Evolutionary conservation across 2,888 invertebrate species (phyloP), one percentile per base, ranked within the genome.

Genomic region (Hypomecis atomaria): DNA sequence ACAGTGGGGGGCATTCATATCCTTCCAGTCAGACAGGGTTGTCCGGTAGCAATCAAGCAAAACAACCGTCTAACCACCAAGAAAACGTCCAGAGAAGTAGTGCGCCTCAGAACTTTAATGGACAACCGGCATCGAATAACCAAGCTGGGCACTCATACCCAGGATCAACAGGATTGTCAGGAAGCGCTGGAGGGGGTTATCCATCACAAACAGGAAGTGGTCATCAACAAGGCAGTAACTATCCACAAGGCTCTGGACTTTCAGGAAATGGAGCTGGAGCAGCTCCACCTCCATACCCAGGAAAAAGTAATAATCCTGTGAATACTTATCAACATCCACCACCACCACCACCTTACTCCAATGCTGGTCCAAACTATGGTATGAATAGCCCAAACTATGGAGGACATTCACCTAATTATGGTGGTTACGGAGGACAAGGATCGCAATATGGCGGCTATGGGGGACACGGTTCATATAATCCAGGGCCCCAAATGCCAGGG

Each of bases 281-380:
- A 50, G 84, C 81, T 23, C 86, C 85, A 38, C 85, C 86, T 43
- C 78, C 87, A 1, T 85, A 88, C 70, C 71, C 62, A 57, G 86
- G 73, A 63, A 67, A 56, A 56, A 73, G 72, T 44, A 80, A 76
- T 62, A 75, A 79, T 59, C 74, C 79, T 62, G 87, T 88, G 49
- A 82, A 79, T 70, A 78, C 76, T 67, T 78, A 86, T 70, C 79
- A 88, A 62, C 86, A 87, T 60, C 85, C 79, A 9, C 88, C 86
- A 72, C 87, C 85, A 5, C 86, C 86, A 43, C 89, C 89, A 38
- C 89, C 89, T 9, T 81, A 87, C 34, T 88, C 89, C 65, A 83
- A 62, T 38, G 59, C 47, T 43, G 62, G 61, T 7, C 58, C 40
- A 61, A 67, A 52, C 36, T 76, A 78, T 53, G 84, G 84, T 23